Evolutionary conservation across 2,113 vertebrate species (phyloP).

Genomic region (Erythrocebus patas): DNA sequence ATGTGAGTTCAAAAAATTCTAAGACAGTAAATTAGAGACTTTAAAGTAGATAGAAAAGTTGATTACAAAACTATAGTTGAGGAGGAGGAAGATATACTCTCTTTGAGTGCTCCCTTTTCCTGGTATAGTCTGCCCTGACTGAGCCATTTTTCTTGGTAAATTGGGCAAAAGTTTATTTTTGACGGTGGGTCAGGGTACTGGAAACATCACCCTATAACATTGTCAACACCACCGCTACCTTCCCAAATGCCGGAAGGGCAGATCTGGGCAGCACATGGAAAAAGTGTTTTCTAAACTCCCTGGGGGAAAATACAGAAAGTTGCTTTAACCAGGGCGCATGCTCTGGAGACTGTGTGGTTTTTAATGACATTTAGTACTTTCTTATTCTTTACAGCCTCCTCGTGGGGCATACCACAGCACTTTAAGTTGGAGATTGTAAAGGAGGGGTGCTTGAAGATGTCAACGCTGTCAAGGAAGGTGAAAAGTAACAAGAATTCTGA

Average conservation of each 20-base stretch:
- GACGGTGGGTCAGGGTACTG: not conserved
- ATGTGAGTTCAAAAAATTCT: too few species aligned
- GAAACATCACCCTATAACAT: not conserved
- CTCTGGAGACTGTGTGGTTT: not conserved
- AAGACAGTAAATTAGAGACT: not conserved
- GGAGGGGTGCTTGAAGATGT: not conserved
- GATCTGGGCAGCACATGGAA: not conserved
- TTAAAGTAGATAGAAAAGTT: not conserved
- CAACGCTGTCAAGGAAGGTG: not conserved
- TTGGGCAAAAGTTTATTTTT: not conserved
- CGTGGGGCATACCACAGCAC: too few species aligned
- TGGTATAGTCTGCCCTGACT: not conserved
- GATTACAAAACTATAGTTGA: not conserved
- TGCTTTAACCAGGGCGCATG: not conserved
- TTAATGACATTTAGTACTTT: not conserved
- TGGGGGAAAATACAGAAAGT: not conserved
- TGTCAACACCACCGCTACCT: not conserved
- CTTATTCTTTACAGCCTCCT: not conserved
- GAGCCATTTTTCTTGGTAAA: not conserved
- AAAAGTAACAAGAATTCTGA: not conserved
- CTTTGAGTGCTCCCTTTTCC: not conserved
- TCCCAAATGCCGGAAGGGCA: not conserved
- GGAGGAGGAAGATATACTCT: not conserved
- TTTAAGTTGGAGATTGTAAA: not conserved
- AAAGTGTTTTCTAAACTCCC: not conserved